Conservation (phyloP, 2,888 invertebrate genomes). For the Coecobrya sp. region DNA sequence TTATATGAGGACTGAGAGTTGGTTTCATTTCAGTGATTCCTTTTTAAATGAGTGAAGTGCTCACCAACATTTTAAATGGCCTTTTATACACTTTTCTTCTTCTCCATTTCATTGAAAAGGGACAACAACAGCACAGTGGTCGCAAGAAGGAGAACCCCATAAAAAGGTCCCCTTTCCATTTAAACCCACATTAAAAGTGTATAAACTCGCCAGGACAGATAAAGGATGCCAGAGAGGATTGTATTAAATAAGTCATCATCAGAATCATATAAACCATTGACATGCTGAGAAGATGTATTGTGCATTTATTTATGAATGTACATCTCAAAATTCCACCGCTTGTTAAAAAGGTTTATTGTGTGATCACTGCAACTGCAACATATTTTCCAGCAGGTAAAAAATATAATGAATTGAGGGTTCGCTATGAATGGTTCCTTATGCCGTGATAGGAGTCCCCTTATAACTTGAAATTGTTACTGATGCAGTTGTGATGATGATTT, state of each 20-base stretch:
- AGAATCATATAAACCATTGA: not conserved
- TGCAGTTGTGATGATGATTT: no score
- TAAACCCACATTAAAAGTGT: slow-evolving; percentile 2
- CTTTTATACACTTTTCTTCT: not conserved
- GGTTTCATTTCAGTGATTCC: slow-evolving; percentile 23
- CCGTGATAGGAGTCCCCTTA: slow-evolving; percentile 1
- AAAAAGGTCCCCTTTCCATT: not conserved
- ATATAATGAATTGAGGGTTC: no score
- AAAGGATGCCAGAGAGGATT: not conserved
- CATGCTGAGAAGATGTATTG: no score
- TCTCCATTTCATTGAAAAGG: slow-evolving; percentile 14
- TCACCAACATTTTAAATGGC: slow-evolving; percentile 22
- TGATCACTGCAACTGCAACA: no score
- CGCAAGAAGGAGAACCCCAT: not conserved
- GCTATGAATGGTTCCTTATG: not conserved
- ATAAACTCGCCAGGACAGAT: slow-evolving; percentile 1
- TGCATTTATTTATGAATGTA: not conserved
- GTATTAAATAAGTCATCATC: slow-evolving; percentile 25
- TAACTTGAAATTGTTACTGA: not conserved
- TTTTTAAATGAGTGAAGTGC: slow-evolving; percentile 32
- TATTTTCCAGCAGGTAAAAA: not conserved
- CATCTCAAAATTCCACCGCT: not conserved
- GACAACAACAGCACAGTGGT: not conserved
- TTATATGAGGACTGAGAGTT: slow-evolving; percentile 28
- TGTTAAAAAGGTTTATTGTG: no score